Base-by-base conservation (phyloP, 2,113 vertebrate species). In the Saimiri boliviensis region DNA sequence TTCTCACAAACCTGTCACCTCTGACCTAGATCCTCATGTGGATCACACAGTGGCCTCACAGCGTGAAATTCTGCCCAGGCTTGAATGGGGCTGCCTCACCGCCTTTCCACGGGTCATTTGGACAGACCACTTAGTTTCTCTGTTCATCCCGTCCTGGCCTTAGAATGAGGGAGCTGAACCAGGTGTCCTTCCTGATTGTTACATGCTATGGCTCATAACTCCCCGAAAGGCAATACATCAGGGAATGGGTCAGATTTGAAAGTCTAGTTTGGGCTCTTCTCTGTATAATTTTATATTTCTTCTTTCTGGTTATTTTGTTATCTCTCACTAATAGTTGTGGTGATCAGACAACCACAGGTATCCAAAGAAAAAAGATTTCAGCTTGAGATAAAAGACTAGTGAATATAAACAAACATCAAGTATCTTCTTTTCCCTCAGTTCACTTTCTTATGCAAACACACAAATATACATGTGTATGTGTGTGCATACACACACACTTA, bases 351-450 rank as follows among this genome's bases (percentile, higher is more conserved):
- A 81, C 16, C 37, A 60, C 3, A 56, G 68, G 12, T 63, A 85
- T 49, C 21, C 68, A 82, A 73, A 83, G 52, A 11, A 89, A 89
- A 82, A 85, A 12, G 8, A 77, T 83, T 87, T 83, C 76, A 90
- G 32, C 8, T 30, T 90, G n/a, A 94, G 40, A 80, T 79, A 79
- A 37, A 84, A 74, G 40, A 40, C 21, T n/a, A 83, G 12, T 19
- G 56, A 42, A 92, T 37, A 94, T 5, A 89, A 45, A 2, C 30
- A 94, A 92, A 66, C 20, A 20, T 37, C 32, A 45, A 27, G 45
- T 63, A 37, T 91, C 19, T 56, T 77, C 21, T 8, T 91, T 40
- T 91, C 20, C 7, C 45, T 81, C 30, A 17, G 17, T 81, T 93
- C 21, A 35, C 42, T 63, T 45, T 68, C 7, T 47, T 37, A 49